These are phyloP conservation scores for Dioctria linearis DNA, from an alignment of 2,888 invertebrate species.

Conservation along the genomic window DNA sequence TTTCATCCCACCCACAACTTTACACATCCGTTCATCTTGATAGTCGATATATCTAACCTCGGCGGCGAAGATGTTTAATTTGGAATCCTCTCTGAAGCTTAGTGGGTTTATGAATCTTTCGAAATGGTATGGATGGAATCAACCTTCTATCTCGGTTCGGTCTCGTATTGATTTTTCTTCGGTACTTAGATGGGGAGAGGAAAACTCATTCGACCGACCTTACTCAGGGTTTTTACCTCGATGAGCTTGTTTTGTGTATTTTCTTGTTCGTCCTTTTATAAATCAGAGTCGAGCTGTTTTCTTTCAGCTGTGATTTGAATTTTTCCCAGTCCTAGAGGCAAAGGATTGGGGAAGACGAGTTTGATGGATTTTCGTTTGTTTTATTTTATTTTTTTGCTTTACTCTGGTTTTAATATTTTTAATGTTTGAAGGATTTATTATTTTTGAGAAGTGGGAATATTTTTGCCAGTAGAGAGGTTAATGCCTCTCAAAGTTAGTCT, in stretches of 20 bases:
- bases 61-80: conserved; percentile 42
- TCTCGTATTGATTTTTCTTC: conserved; percentile 39
- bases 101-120: conserved; percentile 11
- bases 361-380: background rate
- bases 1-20: background rate
- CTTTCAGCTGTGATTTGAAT: conserved; percentile 33
- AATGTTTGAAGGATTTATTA: conserved; percentile 32
- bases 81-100: background rate
- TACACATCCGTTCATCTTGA: conserved; percentile 2
- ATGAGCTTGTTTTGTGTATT: conserved; percentile 36
- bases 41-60: background rate
- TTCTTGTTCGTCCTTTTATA: conserved; percentile 29
- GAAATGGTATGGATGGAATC: conserved; percentile 9
- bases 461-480: background rate
- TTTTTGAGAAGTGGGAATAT: background rate
- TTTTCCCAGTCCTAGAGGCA: conserved; percentile 11
- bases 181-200: background rate
- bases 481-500: background rate
- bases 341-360: background rate
- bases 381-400: too few species aligned
- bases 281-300: conserved; percentile 16
- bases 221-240: conserved; percentile 36
- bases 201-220: conserved; percentile 11
- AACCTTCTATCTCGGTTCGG: background rate
- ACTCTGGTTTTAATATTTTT: conserved; percentile 23